phyloP scores from a whole-genome alignment of 2,888 invertebrate species.

The Drosophila nigritarsus region DNA sequence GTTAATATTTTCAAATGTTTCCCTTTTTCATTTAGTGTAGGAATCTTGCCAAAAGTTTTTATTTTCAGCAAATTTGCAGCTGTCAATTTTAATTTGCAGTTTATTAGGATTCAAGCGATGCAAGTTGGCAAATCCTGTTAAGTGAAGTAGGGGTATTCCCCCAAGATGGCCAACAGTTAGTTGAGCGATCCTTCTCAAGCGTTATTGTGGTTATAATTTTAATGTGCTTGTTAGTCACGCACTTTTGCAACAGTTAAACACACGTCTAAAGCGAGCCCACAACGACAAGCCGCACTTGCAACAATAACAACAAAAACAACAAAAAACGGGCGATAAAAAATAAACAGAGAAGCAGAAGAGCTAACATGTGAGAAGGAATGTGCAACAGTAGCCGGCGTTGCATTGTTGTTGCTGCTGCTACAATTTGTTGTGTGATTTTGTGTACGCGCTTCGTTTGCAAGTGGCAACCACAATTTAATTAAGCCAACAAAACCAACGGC shows the following conservation, averaged over 20 bases:
- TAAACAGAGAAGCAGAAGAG: not conserved
- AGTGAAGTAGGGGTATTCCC: conserved; percentile 31
- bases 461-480: conserved; percentile 78
- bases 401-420: conserved; percentile 26
- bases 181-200: conserved; percentile 20
- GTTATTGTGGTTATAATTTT: conserved; percentile 57
- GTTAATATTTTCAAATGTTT: not conserved
- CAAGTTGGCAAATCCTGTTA: not conserved
- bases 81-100: conserved; percentile 5
- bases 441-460: conserved; percentile 81
- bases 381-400: conserved; percentile 44
- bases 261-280: conserved; percentile 1
- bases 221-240: conserved; percentile 41
- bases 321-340: not conserved
- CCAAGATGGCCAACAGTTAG: conserved; percentile 4
- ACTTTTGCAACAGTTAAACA: conserved; percentile 7
- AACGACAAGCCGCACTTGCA: conserved; percentile 6
- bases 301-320: conserved; percentile 7
- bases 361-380: conserved; percentile 26
- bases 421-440: conserved; percentile 68
- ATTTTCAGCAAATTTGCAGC: conserved; percentile 4
- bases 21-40: not conserved
- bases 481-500: conserved; percentile 76
- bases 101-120: not conserved
- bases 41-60: not conserved